Evolutionary conservation across 2,113 vertebrate genomes (phyloP), one percentile per base, ranked within the genome.

Genomic region (Eptesicus fuscus): DNA sequence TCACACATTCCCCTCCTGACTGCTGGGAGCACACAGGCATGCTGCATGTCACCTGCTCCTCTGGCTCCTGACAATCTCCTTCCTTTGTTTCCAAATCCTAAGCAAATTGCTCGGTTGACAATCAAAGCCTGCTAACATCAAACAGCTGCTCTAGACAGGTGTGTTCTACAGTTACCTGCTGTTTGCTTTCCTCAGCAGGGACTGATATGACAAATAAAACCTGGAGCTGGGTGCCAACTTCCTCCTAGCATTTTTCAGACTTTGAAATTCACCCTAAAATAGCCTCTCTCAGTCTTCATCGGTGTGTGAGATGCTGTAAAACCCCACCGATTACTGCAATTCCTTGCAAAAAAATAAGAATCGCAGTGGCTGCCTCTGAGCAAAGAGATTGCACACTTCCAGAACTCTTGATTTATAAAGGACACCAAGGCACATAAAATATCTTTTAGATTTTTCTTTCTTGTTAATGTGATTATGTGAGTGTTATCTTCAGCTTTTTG

Each of bases 11-110:
- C 83, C 59, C 83, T 95, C 85, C 92, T 47, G 73, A 94, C 88
- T 92, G 95, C 96, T 95, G 94, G 86, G 94, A 96, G 92, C 95
- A 71, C 47, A 61, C 6, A 82, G 96, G 88, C 94, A 88, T 51
- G 88, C 89, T 63, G 74, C 88, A 59, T 25, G 80, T 96, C 93
- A 96, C 91, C 88, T 92, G 92, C 88, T 96, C 84, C 90, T 91
- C 70, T 0, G 20, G 85, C 96, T 96, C 78, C 83, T 94, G 91
- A 94, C 96, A 96, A 42, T 84, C 78, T 88, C 85, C 83, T 97
- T 95, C 83, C 93, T 97, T 96, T 97, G 97, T 97, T 97, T 96
- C 95, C 91, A 96, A 92, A 97, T 96, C 94, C 88, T 97, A 96
- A 93, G 94, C 96, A 97, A 97, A 97, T 95, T 96, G 95, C 95